Evolutionary conservation across 1,140 invertebrate species (phyloP).

Genomic region (Mercenaria mercenaria): DNA sequence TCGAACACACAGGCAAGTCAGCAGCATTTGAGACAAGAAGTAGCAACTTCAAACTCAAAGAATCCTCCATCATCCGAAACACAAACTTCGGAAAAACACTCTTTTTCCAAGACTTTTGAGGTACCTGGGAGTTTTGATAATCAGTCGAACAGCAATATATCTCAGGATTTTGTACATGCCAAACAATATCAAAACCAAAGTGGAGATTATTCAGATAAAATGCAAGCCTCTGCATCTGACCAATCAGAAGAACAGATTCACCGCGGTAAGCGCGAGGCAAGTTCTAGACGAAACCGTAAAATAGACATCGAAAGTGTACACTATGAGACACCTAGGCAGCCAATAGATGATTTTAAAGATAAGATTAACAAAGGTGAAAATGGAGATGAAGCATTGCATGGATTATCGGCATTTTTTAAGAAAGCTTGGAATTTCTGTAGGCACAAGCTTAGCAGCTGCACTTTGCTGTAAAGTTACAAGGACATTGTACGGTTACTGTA

Average conservation of each 20-base stretch:
- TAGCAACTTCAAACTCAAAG: background rate
- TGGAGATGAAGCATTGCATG: background rate
- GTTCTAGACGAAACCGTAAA: background rate
- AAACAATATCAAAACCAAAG: background rate
- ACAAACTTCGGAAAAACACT: too few relatives aligned
- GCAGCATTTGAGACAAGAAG: background rate
- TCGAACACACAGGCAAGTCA: background rate
- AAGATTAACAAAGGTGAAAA: background rate
- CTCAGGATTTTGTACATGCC: background rate
- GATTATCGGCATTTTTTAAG: background rate
- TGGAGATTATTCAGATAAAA: background rate
- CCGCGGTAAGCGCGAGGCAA: background rate
- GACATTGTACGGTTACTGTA: too few relatives aligned
- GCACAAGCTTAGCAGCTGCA: background rate
- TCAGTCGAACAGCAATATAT: background rate
- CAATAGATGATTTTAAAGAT: slow-evolving; percentile 2
- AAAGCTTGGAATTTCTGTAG: background rate
- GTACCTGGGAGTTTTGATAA: background rate
- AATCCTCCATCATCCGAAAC: background rate
- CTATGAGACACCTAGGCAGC: background rate
- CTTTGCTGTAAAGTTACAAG: background rate
- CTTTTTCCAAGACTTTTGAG: too few relatives aligned
- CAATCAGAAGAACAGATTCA: background rate
- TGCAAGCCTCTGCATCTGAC: background rate
- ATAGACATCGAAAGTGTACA: background rate